These are phyloP conservation scores for Tarsius wallacei DNA, from an alignment of 2,797 vertebrate species.

Conservation along the genomic window DNA sequence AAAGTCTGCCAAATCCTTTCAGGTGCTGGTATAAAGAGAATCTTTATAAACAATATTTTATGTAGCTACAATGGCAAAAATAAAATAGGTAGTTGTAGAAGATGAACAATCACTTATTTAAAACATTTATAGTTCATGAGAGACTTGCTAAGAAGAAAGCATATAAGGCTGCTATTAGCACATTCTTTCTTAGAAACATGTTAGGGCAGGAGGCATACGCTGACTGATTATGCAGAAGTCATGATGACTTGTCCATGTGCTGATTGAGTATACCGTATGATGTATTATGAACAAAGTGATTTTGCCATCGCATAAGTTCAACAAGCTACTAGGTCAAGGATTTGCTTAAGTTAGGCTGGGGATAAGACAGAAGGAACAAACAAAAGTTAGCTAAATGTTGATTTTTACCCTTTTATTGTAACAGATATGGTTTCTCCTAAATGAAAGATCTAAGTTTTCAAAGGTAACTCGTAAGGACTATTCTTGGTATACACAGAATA, in stretches of 20 bases:
- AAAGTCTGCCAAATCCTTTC: not conserved
- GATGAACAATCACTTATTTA: not conserved
- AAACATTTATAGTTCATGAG: not conserved
- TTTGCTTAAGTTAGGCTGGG: not conserved
- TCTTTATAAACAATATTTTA: not conserved
- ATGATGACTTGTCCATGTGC: not conserved
- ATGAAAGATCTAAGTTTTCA: not conserved
- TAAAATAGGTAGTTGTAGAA: not conserved
- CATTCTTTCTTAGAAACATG: not conserved
- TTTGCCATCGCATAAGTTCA: not conserved
- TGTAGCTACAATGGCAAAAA: not conserved
- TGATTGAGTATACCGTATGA: not conserved
- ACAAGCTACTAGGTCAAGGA: not conserved
- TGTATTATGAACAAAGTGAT: not conserved
- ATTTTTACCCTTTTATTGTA: not conserved
- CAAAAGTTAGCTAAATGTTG: not conserved
- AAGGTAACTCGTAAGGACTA: not conserved
- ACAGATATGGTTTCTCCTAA: not conserved
- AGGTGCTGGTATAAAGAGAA: not conserved
- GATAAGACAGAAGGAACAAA: not conserved
- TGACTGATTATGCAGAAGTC: conserved; percentile 19
- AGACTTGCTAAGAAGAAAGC: conserved; percentile 32
- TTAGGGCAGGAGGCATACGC: not conserved
- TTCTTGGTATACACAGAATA: not conserved
- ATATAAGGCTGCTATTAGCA: not conserved